A percentile compares a stretch with the other conserved stretches of the same genome.
Conservation (phyloP, 2,888 invertebrate species). For the Lasioglossum figueresi region DNA sequence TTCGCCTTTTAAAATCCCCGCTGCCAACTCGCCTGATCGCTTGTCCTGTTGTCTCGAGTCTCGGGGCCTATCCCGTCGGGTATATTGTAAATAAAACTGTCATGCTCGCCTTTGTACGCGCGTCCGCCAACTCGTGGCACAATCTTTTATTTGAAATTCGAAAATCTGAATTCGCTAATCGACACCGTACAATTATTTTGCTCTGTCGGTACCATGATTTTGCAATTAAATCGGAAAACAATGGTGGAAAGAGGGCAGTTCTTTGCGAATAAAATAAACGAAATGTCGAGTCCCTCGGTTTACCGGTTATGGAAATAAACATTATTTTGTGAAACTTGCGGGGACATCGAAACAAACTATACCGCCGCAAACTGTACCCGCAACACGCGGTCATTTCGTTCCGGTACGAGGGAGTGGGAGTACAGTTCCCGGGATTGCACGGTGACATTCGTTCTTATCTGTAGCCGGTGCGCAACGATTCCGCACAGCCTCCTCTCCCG, state of each 20-base stretch:
- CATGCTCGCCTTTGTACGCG: not conserved
- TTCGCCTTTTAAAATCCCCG: not conserved
- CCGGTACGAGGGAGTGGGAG: not conserved
- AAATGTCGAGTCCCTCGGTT: not conserved
- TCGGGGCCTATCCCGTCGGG: not conserved
- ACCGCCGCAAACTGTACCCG: not conserved
- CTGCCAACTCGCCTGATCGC: not conserved
- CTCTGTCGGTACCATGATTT: not conserved
- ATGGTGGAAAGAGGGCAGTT: not conserved
- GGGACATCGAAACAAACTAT: not conserved
- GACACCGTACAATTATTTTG: not conserved
- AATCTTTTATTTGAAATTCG: not conserved
- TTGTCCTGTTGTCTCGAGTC: not conserved
- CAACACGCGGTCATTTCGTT: not conserved
- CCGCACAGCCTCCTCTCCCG: not conserved
- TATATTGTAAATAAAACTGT: not conserved
- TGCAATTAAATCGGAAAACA: not conserved
- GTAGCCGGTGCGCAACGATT: slow-evolving; percentile 16
- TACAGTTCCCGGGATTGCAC: not conserved
- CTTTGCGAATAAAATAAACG: not conserved
- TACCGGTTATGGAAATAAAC: not conserved
- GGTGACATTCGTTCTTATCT: slow-evolving; percentile 45
- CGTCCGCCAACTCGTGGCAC: not conserved
- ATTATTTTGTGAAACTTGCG: not conserved
- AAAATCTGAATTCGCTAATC: too few relatives aligned